Evolutionary conservation across 2,113 vertebrate genomes (phyloP), one percentile per base, ranked within the genome.

Genomic region (Ancistrus triradiatus): DNA sequence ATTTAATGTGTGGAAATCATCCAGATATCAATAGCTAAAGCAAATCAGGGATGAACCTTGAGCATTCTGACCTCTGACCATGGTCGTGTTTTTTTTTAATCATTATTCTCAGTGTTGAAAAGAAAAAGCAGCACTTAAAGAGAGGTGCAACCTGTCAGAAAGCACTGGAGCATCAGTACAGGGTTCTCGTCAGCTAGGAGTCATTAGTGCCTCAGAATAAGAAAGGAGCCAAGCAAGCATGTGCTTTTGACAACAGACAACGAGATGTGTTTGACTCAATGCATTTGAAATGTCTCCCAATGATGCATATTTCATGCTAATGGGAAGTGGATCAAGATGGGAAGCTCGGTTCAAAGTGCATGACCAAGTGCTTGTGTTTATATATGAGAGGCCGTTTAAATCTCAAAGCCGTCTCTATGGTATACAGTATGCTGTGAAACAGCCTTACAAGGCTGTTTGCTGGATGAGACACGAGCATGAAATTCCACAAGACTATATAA

Each of bases 291-390:
- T 71, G 49, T 68, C 56, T 72, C 58, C 66, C 55, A 75, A 66
- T 63, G 31, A 74, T 82, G 74, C 79, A 81, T 74, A 75, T 75
- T 83, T 81, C 68, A 77, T 68, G 60, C 70, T 83, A 77, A 86
- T 83, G 80, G 73, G 66, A 69, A 47, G 59, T 78, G 78, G 74
- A 79, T 81, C 74, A 81, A 77, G 74, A 77, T 68, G 64, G 69
- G 68, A 69, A 63, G 22, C 61, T 7, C 69, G 62, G 78, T 82
- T 82, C 74, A 78, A 56, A 63, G 66, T 73, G 63, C 63, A 69
- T 6, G 38, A 33, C 31, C 25, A 15, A 31, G 43, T 27, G 37
- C 46, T 35, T 43, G 19, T 55, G 49, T 7, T n/a, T 46, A 44
- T 37, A 46, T 18, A 44, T 8, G 18, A 46, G 14, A 43, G 24